Evolutionary conservation across 2,797 vertebrate species (phyloP), one percentile per base, ranked within the genome.

Genomic region (Antrozous pallidus): DNA sequence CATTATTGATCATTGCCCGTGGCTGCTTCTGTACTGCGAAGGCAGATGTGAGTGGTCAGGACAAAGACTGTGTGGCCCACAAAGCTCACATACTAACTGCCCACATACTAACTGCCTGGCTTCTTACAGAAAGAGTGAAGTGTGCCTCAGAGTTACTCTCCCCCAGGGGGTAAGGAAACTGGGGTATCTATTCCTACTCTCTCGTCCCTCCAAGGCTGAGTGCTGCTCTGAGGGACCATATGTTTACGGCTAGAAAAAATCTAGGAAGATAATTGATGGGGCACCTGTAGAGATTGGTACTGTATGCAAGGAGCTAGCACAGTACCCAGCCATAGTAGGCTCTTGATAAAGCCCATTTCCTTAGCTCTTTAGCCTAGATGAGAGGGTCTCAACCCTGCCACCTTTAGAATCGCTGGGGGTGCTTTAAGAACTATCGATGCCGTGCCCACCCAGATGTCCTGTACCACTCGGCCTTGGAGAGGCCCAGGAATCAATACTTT

Each of bases 201-300:
- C 63, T 54, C 49, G 6, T 49, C 38, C 18, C 22, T 75, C 31
- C 83, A 22, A 87, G 36, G n/a, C 14, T 40, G 51, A 65, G 6
- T 11, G 87, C 12, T 51, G 8, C 22, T 45, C 9, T 24, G 17
- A 14, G 58, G 17, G 24, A 3, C 22, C 14, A 0, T 11, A 31
- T 54, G 18, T 45, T 63, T 3, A 13, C 3, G 13, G 51, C 77
- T 51, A 63, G 18, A 42, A 67, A 47, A 56, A 36, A 28, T 28
- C 22, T 10, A 8, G 11, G 47, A 61, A 45, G 13, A 26, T 36
- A 12, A 9, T 24, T 13, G 13, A 6, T 38, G 40, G 82, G 78
- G 4, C 9, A 12, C 31, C 6, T 6, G 1, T 0, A 54, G 16
- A 67, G 73, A 0, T 11, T 22, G 78, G 6, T 24, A 1, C 6